A percentile compares a stretch with the other conserved stretches of the same genome.
Evolutionary conservation across 2,888 invertebrate species (phyloP).

Genomic region (Pegoplata infirma): DNA sequence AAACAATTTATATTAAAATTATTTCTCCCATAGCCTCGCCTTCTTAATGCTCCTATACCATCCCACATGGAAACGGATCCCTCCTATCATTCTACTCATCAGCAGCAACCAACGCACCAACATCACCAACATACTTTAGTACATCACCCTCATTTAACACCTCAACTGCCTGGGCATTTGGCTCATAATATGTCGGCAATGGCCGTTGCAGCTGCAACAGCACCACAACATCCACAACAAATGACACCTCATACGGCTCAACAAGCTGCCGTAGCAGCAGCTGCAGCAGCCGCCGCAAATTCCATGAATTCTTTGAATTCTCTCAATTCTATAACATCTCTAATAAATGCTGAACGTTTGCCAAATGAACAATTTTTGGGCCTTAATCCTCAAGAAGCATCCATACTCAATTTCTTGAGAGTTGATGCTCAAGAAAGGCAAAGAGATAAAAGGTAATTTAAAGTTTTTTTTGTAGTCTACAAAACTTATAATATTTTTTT

Average conservation of each 20-base stretch:
- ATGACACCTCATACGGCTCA: slow-evolving; percentile 61
- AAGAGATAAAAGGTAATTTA: slow-evolving; percentile 81
- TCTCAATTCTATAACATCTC: slow-evolving; percentile 75
- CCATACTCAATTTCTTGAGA: slow-evolving; percentile 83
- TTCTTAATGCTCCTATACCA: slow-evolving; percentile 71
- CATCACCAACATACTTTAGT: slow-evolving; percentile 65
- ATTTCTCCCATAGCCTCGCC: slow-evolving; percentile 70
- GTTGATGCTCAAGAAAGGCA: slow-evolving; percentile 82
- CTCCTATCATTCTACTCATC: slow-evolving; percentile 77
- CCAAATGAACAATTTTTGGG: slow-evolving; percentile 80
- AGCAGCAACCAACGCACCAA: slow-evolving; percentile 74
- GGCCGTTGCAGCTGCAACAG: slow-evolving; percentile 63
- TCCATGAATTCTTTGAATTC: slow-evolving; percentile 72
- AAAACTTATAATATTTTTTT: background rate
- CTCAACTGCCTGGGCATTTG: slow-evolving; percentile 62
- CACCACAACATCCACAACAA: slow-evolving; percentile 55
- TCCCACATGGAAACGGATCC: slow-evolving; percentile 76
- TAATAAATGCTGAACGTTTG: slow-evolving; percentile 81
- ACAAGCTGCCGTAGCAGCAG: slow-evolving; percentile 62
- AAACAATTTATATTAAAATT: background rate
- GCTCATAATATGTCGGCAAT: slow-evolving; percentile 64
- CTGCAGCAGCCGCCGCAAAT: slow-evolving; percentile 67
- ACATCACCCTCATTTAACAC: slow-evolving; percentile 67
- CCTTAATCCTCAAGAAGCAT: slow-evolving; percentile 80
- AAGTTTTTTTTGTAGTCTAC: too few relatives aligned